Conservation (phyloP, 2,797 vertebrate genomes). For the Smutsia temminckii region DNA sequence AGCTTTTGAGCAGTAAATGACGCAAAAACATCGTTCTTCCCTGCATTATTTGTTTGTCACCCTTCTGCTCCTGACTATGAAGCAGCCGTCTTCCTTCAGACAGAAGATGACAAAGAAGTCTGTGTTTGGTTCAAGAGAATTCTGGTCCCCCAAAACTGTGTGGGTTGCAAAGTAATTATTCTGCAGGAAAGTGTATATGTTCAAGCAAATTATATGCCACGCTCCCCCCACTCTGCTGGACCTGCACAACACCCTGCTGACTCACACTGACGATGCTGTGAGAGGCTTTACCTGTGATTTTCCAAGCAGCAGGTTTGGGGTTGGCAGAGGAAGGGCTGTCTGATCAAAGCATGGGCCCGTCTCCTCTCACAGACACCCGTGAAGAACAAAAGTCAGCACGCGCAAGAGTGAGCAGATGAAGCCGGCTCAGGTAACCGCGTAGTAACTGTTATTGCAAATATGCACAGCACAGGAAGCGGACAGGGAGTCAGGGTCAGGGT, state of each 20-base stretch:
- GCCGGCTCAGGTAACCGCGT: background rate
- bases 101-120: constrained; percentile 23
- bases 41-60: background rate
- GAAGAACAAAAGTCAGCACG: background rate
- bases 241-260: background rate
- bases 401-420: background rate
- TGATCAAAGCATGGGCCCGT: rapidly evolving
- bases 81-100: constrained; percentile 31
- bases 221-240: background rate
- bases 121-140: constrained; percentile 14
- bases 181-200: background rate
- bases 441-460: background rate
- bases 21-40: background rate
- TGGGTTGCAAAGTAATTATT: constrained; percentile 39
- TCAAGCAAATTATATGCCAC: constrained; percentile 56
- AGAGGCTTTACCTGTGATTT: constrained; percentile 49
- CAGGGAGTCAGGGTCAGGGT: too few relatives aligned
- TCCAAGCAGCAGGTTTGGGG: constrained; percentile 43
- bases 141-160: background rate
- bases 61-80: background rate
- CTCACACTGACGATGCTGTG: constrained; percentile 49
- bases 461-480: background rate
- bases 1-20: background rate
- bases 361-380: background rate
- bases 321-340: background rate